phyloP scores from a whole-genome alignment of 2,888 invertebrate species.

The Lithosia quadra region DNA sequence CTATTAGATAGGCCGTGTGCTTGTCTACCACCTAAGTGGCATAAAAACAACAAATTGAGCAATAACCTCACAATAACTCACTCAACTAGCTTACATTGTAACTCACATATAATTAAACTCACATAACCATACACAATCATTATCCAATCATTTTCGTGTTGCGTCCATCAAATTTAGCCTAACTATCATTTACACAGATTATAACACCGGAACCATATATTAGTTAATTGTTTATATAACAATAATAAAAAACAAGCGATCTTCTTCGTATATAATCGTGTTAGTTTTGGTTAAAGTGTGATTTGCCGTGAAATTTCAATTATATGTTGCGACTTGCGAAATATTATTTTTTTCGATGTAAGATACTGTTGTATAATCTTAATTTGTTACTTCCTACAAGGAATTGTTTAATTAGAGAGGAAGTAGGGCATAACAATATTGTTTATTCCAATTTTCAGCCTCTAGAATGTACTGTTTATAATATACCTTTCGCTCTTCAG shows the following conservation, averaged over 20 bases:
- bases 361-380: background rate
- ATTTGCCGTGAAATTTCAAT: conserved; percentile 5
- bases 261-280: background rate
- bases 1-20: too few species aligned
- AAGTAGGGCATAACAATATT: background rate
- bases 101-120: background rate
- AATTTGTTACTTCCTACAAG: background rate
- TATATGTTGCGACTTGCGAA: background rate
- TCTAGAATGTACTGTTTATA: background rate
- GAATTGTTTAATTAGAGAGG: background rate
- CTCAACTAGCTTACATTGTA: background rate
- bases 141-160: background rate
- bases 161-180: background rate
- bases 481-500: background rate
- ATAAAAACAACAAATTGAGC: background rate
- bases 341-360: background rate
- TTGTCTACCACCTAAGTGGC: too few species aligned
- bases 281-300: background rate
- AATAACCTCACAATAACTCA: conserved; percentile 1
- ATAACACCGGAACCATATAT: conserved; percentile 9
- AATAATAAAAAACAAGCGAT: background rate
- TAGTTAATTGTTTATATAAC: conserved; percentile 8
- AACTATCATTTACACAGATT: background rate
- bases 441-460: background rate
- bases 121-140: background rate